Conservation (phyloP, 2,113 vertebrate species). For the Thinocorus orbignyianus region DNA sequence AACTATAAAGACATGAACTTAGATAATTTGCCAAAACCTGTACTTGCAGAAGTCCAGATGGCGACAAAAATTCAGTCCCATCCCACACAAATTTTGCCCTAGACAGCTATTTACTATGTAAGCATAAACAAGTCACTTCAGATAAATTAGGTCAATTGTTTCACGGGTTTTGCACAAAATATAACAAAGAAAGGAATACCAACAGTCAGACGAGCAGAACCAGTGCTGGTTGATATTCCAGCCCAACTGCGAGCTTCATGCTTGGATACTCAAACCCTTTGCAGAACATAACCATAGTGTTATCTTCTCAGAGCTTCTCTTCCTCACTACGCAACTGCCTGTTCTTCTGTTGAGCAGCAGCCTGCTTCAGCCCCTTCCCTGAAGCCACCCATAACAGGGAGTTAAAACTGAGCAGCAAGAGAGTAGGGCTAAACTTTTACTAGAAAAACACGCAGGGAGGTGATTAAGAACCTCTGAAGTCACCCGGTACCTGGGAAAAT, state of each 20-base stretch:
- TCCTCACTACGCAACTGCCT: neutral
- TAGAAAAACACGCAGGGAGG: neutral
- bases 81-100: neutral
- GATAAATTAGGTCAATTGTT: neutral
- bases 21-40: neutral
- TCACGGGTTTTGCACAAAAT: neutral
- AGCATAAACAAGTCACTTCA: neutral
- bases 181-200: neutral
- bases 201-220: neutral
- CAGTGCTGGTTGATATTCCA: neutral
- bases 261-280: neutral
- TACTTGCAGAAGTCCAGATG: neutral
- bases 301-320: conserved; percentile 5
- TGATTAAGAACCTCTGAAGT: neutral
- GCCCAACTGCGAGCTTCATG: neutral
- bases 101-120: neutral
- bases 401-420: neutral
- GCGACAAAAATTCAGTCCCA: neutral
- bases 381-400: neutral
- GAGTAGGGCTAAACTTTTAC: neutral
- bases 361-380: neutral
- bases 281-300: neutral
- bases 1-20: neutral
- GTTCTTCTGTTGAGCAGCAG: neutral
- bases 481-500: neutral